Evolutionary conservation across 2,888 invertebrate species (phyloP).

Genomic region (Noctua fimbriata): DNA sequence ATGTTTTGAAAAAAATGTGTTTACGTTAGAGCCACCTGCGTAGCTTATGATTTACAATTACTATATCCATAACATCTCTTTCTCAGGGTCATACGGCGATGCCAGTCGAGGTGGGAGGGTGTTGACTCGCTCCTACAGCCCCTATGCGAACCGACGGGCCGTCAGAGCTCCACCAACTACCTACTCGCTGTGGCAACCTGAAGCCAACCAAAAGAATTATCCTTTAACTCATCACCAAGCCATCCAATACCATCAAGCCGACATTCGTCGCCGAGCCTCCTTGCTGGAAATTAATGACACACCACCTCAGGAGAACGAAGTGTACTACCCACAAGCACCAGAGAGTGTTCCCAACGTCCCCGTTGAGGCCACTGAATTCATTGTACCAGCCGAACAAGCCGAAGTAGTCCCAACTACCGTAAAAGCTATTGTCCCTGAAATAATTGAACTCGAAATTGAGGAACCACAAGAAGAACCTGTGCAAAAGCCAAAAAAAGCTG

Average conservation of each 20-base stretch:
- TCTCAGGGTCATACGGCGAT: constrained; percentile 84
- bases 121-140: constrained; percentile 84
- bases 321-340: constrained; percentile 78
- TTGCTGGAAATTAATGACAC: constrained; percentile 76
- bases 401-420: constrained; percentile 76
- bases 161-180: constrained; percentile 82
- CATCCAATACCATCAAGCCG: constrained; percentile 82
- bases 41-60: background rate
- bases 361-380: constrained; percentile 76
- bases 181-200: constrained; percentile 81
- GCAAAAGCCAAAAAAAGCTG: constrained; percentile 77
- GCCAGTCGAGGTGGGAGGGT: constrained; percentile 82
- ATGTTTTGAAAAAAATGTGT: background rate
- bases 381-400: constrained; percentile 78
- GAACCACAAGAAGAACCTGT: constrained; percentile 79
- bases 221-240: constrained; percentile 68
- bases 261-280: constrained; percentile 81
- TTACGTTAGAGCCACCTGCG: background rate
- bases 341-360: constrained; percentile 70
- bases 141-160: constrained; percentile 79
- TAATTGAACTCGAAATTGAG: constrained; percentile 79
- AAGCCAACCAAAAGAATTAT: constrained; percentile 66
- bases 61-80: constrained; percentile 36
- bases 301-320: constrained; percentile 84
- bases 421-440: constrained; percentile 77